These are phyloP conservation scores for Myiopsitta monachus DNA, from an alignment of 2,113 vertebrate genomes.

Conservation along the genomic window DNA sequence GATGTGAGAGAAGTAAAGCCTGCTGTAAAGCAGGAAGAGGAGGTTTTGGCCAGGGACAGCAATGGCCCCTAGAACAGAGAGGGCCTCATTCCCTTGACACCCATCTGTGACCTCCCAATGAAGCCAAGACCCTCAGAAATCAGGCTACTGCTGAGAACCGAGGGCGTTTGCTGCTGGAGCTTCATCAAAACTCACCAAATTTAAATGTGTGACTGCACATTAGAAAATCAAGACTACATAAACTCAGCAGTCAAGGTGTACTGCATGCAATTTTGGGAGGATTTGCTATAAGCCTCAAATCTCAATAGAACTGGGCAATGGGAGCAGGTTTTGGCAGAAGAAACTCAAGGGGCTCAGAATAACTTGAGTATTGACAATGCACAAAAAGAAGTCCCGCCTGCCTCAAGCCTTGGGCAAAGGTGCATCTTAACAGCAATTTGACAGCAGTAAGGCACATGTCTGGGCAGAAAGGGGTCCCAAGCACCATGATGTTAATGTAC, in stretches of 20 bases:
- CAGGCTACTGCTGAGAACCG: neutral
- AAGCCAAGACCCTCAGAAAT: neutral
- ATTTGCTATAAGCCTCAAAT: neutral
- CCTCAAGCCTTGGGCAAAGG: neutral
- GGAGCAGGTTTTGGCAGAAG: neutral
- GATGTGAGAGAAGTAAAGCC: neutral
- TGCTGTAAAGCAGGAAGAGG: neutral
- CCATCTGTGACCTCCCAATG: neutral
- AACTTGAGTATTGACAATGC: neutral
- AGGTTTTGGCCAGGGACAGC: neutral
- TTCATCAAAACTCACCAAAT: neutral
- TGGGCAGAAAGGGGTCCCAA: neutral
- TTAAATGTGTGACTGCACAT: fast-evolving
- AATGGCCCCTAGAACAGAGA: neutral
- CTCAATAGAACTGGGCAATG: neutral
- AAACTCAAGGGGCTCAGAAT: neutral
- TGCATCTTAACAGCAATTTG: neutral
- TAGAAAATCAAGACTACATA: neutral
- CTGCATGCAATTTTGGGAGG: neutral
- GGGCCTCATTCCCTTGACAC: neutral
- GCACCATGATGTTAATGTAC: fast-evolving
- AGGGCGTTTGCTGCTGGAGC: neutral
- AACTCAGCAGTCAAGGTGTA: neutral
- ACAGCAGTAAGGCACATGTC: neutral
- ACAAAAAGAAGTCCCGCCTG: neutral